These are phyloP conservation scores for Poecilia latipinna DNA, from an alignment of 2,113 vertebrate genomes.

Conservation along the genomic window DNA sequence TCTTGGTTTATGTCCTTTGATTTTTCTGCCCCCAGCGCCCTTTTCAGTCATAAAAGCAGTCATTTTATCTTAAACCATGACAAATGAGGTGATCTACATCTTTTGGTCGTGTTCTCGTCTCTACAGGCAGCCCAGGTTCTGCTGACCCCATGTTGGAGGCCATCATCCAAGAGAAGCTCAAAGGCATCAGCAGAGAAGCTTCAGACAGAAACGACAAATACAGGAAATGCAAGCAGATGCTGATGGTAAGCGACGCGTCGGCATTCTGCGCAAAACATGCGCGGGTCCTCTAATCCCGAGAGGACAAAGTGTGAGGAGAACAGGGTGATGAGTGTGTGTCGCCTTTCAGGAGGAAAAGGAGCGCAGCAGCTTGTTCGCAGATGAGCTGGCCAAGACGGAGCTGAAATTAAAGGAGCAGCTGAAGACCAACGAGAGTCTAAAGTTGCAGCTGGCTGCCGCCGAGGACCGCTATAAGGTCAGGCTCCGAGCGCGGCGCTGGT, in stretches of 20 bases:
- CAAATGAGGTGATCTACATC: not conserved
- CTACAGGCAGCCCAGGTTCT: slow-evolving; percentile 82
- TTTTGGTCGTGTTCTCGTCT: not conserved
- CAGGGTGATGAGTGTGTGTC: slow-evolving; percentile 2
- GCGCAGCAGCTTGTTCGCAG: slow-evolving; percentile 89
- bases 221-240: slow-evolving; percentile 93
- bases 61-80: not conserved
- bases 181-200: slow-evolving; percentile 90
- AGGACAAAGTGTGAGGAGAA: not conserved
- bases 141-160: slow-evolving; percentile 86
- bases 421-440: slow-evolving; percentile 88
- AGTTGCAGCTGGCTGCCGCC: slow-evolving; percentile 87
- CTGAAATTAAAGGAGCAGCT: slow-evolving; percentile 94
- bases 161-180: slow-evolving; percentile 88
- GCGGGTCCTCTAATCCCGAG: not conserved
- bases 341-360: slow-evolving; percentile 90
- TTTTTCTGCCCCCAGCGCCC: too few species aligned
- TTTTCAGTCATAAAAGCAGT: not conserved
- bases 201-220: slow-evolving; percentile 92
- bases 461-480: slow-evolving; percentile 91
- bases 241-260: slow-evolving; percentile 82
- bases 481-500: slow-evolving; percentile 5
- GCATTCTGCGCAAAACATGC: not conserved
- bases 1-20: not conserved
- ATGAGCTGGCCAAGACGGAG: slow-evolving; percentile 92